Base-by-base conservation (phyloP, 1,140 invertebrate species). In the Ctenoplectra terminalis region DNA sequence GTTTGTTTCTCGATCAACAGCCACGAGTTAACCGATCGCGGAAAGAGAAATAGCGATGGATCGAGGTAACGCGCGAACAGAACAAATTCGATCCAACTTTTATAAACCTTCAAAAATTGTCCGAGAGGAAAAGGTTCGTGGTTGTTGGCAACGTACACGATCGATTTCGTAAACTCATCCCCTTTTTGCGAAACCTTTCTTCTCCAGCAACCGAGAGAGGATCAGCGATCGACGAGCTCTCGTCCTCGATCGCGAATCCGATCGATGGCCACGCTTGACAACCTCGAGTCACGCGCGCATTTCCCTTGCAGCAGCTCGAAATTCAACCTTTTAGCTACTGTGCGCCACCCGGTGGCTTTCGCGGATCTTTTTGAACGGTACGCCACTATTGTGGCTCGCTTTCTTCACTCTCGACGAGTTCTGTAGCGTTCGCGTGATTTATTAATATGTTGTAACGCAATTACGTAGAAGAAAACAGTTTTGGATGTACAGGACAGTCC, bases 221-320 rank as follows among this genome's bases (percentile, higher is more conserved):
- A 74, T 74, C 15, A 20, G 43, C 76, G 80, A 88, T 87, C 52
- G 60, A 60, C 13, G 23, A 15, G 37, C 63, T n/a, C 20, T 61
- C 60, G 58, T 66, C 11, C 7, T 37, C 34, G 71, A 83, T 76
- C 56, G 76, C 29, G 26, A n/a, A 66, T 81, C 48, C 73, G 63
- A 64, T 87, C 70, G 71, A 67, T 48, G 74, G 74, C 67, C 67
- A 66, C 56, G 86, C 85, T 89, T 88, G 48, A 73, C 83, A 74
- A 37, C 64, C 29, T 79, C 72, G 85, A 86, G 73, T 56, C 85
- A 86, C 84, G 85, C 81, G 64, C 75, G 84, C 84, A 86, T 77
- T 69, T 80, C 69, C 17, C 5, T 52, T 72, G 3, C 26, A 17
- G 37, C 34, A 23, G 4, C 37, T 48, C 72, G 40, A 50, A 37